Evolutionary conservation across 1,140 invertebrate genomes (phyloP).

Genomic region (Forficula auricularia): DNA sequence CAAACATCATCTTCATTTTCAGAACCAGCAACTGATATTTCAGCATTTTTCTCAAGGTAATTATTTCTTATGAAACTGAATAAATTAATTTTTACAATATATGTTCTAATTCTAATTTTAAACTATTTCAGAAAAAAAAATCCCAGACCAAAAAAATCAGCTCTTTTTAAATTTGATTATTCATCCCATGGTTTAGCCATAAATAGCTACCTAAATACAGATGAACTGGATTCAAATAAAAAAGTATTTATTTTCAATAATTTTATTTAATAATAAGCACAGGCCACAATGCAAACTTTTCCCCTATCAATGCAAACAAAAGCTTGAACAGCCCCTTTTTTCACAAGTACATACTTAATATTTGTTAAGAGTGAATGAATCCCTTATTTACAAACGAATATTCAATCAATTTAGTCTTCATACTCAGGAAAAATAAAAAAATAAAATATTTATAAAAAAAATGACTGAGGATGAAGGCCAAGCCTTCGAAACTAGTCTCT

Average conservation of each 20-base stretch:
- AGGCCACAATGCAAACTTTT: slow-evolving; percentile 19
- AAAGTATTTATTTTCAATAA: slow-evolving; percentile 5
- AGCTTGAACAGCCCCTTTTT: slow-evolving; percentile 6
- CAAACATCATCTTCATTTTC: slow-evolving; percentile 33
- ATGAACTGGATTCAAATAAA: slow-evolving; percentile 5
- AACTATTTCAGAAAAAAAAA: neutral
- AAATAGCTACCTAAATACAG: slow-evolving; percentile 39
- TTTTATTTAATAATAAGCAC: slow-evolving; percentile 15
- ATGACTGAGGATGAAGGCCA: no score
- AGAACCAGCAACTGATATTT: slow-evolving; percentile 42
- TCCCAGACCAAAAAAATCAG: slow-evolving; percentile 31
- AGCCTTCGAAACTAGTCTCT: no score
- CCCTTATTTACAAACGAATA: no score
- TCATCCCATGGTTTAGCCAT: slow-evolving; percentile 54
- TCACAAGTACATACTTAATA: slow-evolving; percentile 15
- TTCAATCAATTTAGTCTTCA: no score
- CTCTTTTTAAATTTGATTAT: slow-evolving; percentile 62
- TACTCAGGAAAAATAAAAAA: no score
- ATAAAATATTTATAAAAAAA: no score
- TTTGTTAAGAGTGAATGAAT: no score
- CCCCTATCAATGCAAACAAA: slow-evolving; percentile 1
- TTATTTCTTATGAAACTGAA: neutral
- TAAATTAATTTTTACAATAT: slow-evolving; percentile 3
- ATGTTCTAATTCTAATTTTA: slow-evolving; percentile 7
- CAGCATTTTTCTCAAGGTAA: slow-evolving; percentile 41